Evolutionary conservation across 1,140 invertebrate genomes (phyloP).

Genomic region (Hyposmocoma kahamanoa): DNA sequence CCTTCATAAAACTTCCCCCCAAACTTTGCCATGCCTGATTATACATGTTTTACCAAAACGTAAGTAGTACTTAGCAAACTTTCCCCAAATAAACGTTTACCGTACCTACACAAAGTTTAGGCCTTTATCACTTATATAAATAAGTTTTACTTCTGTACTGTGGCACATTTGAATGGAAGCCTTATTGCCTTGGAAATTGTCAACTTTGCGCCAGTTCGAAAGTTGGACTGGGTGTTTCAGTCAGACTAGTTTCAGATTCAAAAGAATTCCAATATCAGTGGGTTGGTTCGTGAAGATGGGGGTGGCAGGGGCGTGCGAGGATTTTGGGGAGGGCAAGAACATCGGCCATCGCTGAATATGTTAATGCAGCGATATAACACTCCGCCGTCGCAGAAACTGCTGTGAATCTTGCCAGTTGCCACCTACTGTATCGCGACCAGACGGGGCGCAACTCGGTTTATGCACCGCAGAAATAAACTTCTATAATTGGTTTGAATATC

Average conservation of each 20-base stretch:
- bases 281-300: slow-evolving; percentile 15
- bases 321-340: slow-evolving; percentile 9
- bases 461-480: too few species aligned
- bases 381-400: too few species aligned
- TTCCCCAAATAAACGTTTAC: slow-evolving; percentile 24
- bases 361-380: too few species aligned
- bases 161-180: too few species aligned
- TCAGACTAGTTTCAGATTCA: slow-evolving; percentile 49
- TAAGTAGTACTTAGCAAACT: slow-evolving; percentile 44
- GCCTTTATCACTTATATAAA: too few species aligned
- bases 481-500: too few species aligned
- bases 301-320: slow-evolving; percentile 12
- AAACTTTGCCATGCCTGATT: slow-evolving; percentile 32
- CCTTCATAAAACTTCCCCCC: slow-evolving; percentile 41
- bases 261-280: slow-evolving; percentile 62
- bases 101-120: too few species aligned
- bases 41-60: slow-evolving; percentile 48
- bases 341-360: slow-evolving; percentile 46
- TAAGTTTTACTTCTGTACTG: too few species aligned
- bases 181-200: slow-evolving; percentile 23
- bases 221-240: slow-evolving; percentile 29
- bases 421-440: too few species aligned
- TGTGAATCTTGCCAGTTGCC: too few species aligned
- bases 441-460: too few species aligned
- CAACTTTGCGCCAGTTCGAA: slow-evolving; percentile 41